A percentile compares a stretch with the other conserved stretches of the same genome.
Conservation (phyloP, 2,797 vertebrate genomes). For the Catostomus latipinnis region DNA sequence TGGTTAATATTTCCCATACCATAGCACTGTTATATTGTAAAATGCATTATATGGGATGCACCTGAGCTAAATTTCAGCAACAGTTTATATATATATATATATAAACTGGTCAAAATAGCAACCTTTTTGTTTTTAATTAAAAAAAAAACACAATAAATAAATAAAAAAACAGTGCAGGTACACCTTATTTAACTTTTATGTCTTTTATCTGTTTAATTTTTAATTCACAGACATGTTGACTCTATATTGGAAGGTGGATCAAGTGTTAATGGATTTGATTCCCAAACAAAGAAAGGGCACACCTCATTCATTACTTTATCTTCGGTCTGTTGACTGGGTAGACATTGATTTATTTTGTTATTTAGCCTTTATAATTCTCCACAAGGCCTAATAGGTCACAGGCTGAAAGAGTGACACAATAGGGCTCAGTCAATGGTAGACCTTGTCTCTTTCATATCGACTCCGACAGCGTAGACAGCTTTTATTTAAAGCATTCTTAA, state of each 20-base stretch:
- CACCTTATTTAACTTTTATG: no score
- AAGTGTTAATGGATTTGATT: constrained; percentile 14
- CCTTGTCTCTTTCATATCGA: constrained; percentile 11
- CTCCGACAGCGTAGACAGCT: constrained; percentile 1
- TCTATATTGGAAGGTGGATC: background rate
- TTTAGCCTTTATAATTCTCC: constrained; percentile 23
- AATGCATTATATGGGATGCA: no score
- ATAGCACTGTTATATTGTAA: no score
- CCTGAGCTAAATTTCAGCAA: no score
- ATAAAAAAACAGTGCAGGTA: background rate
- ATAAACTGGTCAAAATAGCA: no score
- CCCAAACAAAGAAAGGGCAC: constrained; percentile 16
- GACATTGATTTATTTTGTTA: constrained; percentile 36
- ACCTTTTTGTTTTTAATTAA: no score
- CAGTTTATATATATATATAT: no score
- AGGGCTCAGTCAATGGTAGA: constrained; percentile 21
- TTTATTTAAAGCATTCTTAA: constrained; percentile 28
- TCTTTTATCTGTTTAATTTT: no score
- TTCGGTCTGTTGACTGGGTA: background rate
- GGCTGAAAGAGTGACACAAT: constrained; percentile 20
- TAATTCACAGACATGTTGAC: no score
- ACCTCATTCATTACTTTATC: background rate
- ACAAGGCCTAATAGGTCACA: constrained; percentile 6
- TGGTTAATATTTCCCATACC: no score
- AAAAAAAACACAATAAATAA: no score